Conservation (phyloP, 2,888 invertebrate genomes). For the Phorcus lineatus region DNA sequence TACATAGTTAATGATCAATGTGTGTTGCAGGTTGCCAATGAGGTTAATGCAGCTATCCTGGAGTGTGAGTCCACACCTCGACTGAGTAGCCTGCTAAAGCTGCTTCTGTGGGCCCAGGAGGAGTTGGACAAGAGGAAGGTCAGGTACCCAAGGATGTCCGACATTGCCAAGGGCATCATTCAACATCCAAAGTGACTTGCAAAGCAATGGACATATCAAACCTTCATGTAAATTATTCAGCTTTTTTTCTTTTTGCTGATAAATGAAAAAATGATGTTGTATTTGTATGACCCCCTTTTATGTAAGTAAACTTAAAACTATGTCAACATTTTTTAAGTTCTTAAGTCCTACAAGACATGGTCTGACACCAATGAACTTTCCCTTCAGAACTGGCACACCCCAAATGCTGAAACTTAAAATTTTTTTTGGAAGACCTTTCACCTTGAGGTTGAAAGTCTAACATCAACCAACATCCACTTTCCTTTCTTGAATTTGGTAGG, state of each 20-base stretch:
- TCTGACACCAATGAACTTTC: too few species aligned
- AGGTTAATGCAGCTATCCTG: constrained; percentile 97
- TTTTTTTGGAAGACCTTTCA: too few species aligned
- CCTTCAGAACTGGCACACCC: too few species aligned
- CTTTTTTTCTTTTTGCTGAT: neutral
- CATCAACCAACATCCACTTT: too few species aligned
- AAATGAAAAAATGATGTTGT: neutral
- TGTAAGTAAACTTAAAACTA: too few species aligned
- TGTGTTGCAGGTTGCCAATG: constrained; percentile 85
- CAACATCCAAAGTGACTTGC: constrained; percentile 59
- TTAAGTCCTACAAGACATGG: too few species aligned
- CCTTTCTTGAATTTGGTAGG: too few species aligned
- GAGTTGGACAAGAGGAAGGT: constrained; percentile 95
- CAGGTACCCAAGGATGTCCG: constrained; percentile 96
- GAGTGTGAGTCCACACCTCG: constrained; percentile 92
- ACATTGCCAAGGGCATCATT: constrained; percentile 81
- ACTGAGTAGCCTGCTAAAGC: constrained; percentile 90
- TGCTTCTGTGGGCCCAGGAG: constrained; percentile 96
- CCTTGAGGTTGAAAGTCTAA: too few species aligned
- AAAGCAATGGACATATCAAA: neutral
- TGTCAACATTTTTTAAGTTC: too few species aligned
- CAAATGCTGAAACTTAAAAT: too few species aligned
- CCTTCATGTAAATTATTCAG: neutral
- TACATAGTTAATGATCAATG: too few species aligned
- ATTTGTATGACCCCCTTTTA: too few species aligned